phyloP scores from a whole-genome alignment of 2,888 invertebrate genomes.

The Prosapia bicincta region DNA sequence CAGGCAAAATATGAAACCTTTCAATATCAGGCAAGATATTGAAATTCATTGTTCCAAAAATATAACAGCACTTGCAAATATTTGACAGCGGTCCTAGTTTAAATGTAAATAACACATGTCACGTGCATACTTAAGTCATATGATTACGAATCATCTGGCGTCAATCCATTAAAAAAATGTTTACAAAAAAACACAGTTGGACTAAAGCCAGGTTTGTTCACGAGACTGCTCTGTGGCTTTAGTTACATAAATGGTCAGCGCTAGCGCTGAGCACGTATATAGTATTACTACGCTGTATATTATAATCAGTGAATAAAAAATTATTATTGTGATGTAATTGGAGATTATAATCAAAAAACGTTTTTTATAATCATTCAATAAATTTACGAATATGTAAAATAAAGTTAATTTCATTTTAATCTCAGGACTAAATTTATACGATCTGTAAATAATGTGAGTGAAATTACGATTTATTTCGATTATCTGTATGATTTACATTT shows the following conservation, averaged over 20 bases:
- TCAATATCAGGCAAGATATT: constrained; percentile 3
- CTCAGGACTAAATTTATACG: too few species aligned
- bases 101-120: constrained; percentile 14
- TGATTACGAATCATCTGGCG: constrained; percentile 27
- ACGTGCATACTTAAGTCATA: constrained; percentile 28
- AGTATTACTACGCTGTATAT: too few species aligned
- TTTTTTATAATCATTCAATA: too few species aligned
- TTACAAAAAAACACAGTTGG: not conserved
- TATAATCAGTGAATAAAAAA: too few species aligned
- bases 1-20: constrained; percentile 6
- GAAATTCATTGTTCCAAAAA: not conserved
- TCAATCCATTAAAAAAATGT: constrained; percentile 6
- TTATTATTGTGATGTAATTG: too few species aligned
- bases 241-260: not conserved
- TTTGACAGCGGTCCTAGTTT: not conserved
- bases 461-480: too few species aligned
- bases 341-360: too few species aligned
- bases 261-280: not conserved
- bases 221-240: not conserved
- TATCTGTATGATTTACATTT: too few species aligned
- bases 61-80: constrained; percentile 2
- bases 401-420: too few species aligned
- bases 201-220: not conserved
- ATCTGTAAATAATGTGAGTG: too few species aligned
- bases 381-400: too few species aligned